Conservation (phyloP, 2,113 vertebrate genomes). For the Haemorhous mexicanus region DNA sequence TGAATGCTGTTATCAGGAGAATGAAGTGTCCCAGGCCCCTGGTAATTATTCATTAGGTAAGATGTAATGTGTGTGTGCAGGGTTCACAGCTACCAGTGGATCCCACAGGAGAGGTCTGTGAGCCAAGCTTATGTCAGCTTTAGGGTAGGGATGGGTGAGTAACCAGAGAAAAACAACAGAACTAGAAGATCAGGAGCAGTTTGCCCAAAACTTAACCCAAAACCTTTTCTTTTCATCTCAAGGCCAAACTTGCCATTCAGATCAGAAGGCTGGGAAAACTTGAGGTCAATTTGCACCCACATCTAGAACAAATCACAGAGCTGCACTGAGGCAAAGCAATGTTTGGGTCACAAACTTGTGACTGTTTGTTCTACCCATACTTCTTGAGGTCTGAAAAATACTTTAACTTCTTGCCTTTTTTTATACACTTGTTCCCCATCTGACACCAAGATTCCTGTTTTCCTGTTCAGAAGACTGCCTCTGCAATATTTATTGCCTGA, state of each 20-base stretch:
- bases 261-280: background rate
- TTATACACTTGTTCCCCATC: background rate
- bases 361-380: background rate
- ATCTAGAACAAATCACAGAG: background rate
- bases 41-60: conserved; percentile 51
- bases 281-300: background rate
- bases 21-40: background rate
- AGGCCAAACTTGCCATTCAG: background rate
- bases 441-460: background rate
- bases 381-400: background rate
- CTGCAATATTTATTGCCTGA: background rate
- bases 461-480: background rate
- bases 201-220: background rate
- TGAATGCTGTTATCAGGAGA: background rate
- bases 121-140: background rate
- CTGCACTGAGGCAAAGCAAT: background rate
- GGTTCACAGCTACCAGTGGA: background rate
- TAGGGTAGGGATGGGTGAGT: background rate
- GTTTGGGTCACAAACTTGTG: background rate
- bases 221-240: background rate
- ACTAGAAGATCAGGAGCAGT: background rate
- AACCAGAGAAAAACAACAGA: background rate
- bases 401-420: background rate
- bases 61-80: background rate
- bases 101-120: background rate